Conservation (phyloP, 2,888 invertebrate species). For the Andrena bicolor region DNA sequence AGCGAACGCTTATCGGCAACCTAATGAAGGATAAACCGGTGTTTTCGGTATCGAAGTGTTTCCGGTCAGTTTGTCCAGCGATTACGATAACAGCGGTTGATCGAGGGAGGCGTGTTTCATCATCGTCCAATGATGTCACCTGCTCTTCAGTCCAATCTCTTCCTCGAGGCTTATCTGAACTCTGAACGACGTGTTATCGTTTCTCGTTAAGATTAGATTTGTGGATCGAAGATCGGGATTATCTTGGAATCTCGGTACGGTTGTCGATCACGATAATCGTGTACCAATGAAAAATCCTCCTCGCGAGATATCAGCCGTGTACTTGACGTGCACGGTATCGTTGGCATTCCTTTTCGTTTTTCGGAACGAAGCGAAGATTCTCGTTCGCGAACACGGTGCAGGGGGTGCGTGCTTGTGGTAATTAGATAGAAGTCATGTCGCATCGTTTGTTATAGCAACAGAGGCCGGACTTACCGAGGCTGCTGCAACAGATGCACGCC, state of each 20-base stretch:
- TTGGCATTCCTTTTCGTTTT: neutral
- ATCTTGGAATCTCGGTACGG: conserved; percentile 25
- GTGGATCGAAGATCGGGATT: conserved; percentile 16
- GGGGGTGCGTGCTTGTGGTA: no score
- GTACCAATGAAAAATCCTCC: neutral
- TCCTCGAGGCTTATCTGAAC: conserved; percentile 14
- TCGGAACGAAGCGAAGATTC: neutral
- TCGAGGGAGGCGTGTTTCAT: conserved; percentile 47
- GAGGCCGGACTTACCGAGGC: conserved; percentile 92
- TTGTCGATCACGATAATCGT: conserved; percentile 28
- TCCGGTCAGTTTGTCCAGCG: conserved; percentile 10
- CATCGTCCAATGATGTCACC: conserved; percentile 40
- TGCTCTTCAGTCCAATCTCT: conserved; percentile 30
- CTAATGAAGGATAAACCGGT: neutral
- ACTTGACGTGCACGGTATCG: neutral
- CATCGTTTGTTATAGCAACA: conserved; percentile 89
- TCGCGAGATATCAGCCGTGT: neutral
- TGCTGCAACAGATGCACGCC: conserved; percentile 97
- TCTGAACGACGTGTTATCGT: conserved; percentile 28
- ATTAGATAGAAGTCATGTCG: no score
- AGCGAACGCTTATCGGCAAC: conserved; percentile 6
- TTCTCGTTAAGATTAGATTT: conserved; percentile 39
- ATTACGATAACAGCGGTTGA: conserved; percentile 28
- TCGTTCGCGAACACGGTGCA: neutral
- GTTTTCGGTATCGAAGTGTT: neutral